Conservation (phyloP, 2,113 vertebrate genomes). For the Athene noctua region DNA sequence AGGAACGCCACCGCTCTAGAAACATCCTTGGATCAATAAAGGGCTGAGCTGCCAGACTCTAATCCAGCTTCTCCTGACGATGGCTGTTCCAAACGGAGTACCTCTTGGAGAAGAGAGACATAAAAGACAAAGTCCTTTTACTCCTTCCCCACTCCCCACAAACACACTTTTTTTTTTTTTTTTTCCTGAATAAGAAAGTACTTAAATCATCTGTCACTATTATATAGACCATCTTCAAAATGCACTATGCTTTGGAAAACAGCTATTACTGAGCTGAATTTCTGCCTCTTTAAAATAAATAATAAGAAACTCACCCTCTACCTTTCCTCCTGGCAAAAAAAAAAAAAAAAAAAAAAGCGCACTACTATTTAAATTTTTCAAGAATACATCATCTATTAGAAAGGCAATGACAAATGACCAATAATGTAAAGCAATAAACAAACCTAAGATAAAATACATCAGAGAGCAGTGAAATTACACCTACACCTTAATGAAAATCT, state of each 20-base stretch:
- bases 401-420: constrained; percentile 45
- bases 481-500: constrained; percentile 20
- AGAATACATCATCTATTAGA: constrained; percentile 13
- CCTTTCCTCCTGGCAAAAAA: not conserved
- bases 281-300: not conserved
- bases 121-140: not conserved
- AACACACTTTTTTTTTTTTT: not conserved
- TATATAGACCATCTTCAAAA: not conserved
- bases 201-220: not conserved
- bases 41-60: not conserved
- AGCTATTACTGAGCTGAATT: not conserved
- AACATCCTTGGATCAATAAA: not conserved
- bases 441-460: not conserved
- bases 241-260: not conserved
- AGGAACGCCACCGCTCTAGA: not conserved
- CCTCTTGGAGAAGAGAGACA: not conserved
- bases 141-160: not conserved
- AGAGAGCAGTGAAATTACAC: not conserved
- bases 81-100: not conserved
- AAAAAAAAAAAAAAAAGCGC: not conserved
- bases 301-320: not conserved
- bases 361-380: not conserved
- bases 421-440: constrained; percentile 32
- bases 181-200: not conserved
- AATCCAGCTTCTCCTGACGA: not conserved